These are phyloP conservation scores for Deilephila porcellus DNA, from an alignment of 2,888 invertebrate species.

Conservation along the genomic window DNA sequence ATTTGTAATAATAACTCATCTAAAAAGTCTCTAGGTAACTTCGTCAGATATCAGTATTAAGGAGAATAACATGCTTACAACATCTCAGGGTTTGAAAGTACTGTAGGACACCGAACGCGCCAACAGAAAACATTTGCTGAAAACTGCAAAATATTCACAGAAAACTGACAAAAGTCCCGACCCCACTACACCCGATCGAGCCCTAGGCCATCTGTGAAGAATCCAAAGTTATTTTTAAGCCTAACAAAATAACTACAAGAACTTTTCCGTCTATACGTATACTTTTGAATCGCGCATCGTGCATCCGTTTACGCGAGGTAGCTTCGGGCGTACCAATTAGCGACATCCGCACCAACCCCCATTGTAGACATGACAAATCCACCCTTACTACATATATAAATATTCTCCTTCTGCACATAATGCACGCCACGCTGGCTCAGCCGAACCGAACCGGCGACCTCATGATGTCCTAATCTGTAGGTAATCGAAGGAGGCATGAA, in stretches of 20 bases:
- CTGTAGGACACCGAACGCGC: neutral
- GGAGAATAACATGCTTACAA: too few species aligned
- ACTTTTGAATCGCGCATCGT: conserved; percentile 30
- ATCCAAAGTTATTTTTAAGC: conserved; percentile 30
- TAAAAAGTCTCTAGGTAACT: too few species aligned
- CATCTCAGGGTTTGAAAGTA: too few species aligned
- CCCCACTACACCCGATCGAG: conserved; percentile 24
- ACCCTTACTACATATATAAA: conserved; percentile 20
- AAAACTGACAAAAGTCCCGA: conserved; percentile 16
- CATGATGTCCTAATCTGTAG: too few species aligned
- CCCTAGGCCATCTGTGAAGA: conserved; percentile 23
- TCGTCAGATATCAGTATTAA: too few species aligned
- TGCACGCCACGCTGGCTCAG: neutral
- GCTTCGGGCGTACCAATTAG: conserved; percentile 78
- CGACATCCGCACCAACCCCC: conserved; percentile 56
- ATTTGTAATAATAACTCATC: too few species aligned
- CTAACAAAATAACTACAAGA: conserved; percentile 28
- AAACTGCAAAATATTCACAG: conserved; percentile 12
- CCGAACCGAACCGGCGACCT: neutral
- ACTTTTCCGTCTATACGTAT: conserved; percentile 10
- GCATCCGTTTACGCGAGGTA: conserved; percentile 61
- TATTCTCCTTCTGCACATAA: conserved; percentile 3
- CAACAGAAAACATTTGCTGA: conserved; percentile 13
- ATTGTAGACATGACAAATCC: conserved; percentile 48
- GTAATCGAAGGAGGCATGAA: too few species aligned